phyloP scores from a whole-genome alignment of 2,888 invertebrate species.

The Deroplatys truncata region DNA sequence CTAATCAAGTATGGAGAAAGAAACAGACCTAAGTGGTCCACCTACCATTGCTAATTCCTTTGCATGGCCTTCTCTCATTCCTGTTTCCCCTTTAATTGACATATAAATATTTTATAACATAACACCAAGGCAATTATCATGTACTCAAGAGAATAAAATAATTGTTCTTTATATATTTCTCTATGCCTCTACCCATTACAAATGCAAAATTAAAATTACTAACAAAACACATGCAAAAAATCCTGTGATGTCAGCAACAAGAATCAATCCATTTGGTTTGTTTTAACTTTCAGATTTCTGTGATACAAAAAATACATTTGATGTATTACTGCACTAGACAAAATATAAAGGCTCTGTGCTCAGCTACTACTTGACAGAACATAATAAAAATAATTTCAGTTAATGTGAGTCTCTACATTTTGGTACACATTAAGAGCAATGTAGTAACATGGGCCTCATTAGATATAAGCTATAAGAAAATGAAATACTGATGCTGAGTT shows the following conservation, averaged over 20 bases:
- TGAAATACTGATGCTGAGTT: not conserved
- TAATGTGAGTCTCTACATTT: not conserved
- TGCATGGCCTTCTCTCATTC: not conserved
- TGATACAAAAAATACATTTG: no score
- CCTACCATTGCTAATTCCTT: not conserved
- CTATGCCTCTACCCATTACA: no score
- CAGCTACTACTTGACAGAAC: not conserved
- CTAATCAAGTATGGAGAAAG: not conserved
- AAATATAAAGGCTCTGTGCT: not conserved
- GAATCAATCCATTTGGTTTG: not conserved
- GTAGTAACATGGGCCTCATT: not conserved
- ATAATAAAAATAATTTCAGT: not conserved
- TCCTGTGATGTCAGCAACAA: not conserved
- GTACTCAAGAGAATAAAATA: not conserved
- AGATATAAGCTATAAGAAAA: not conserved
- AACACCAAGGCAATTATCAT: not conserved
- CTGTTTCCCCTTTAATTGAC: not conserved
- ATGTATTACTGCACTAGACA: no score
- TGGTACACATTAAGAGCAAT: not conserved
- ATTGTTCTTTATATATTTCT: no score
- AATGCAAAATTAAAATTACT: no score
- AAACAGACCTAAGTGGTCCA: not conserved
- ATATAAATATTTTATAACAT: not conserved
- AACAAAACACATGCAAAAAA: no score
- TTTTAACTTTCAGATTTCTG: no score